Percentiles rank a stretch among this genome's conserved stretches.
These are phyloP conservation scores for Caenorhabditis virilis DNA, from an alignment of 2,888 invertebrate species.

Conservation along the genomic window DNA sequence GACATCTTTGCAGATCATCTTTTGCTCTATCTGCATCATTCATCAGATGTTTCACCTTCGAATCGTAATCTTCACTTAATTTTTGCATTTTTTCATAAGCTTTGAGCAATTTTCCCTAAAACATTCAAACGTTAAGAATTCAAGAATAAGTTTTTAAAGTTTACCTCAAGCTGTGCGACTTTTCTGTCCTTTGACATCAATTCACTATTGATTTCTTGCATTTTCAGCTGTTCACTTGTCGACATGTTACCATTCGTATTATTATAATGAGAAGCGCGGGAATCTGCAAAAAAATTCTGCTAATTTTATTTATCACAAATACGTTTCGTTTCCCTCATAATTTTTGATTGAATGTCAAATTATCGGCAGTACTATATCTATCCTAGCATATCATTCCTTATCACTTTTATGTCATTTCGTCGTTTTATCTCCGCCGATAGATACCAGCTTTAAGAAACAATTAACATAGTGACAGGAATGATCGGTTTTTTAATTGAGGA, in stretches of 20 bases:
- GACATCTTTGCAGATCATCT: constrained; percentile 21
- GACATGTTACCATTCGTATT: constrained; percentile 10
- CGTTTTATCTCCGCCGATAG: background rate
- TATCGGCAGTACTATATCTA: background rate
- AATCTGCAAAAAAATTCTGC: constrained; percentile 31
- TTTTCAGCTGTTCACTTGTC: constrained; percentile 17
- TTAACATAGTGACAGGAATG: background rate
- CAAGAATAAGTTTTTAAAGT: background rate
- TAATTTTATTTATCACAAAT: too few relatives aligned
- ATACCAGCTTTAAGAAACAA: background rate
- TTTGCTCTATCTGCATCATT: constrained; percentile 25
- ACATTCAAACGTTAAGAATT: background rate
- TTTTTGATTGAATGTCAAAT: constrained; percentile 6
- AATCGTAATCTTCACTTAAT: constrained; percentile 29
- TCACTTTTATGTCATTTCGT: background rate
- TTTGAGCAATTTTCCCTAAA: constrained; percentile 27
- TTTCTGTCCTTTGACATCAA: constrained; percentile 24
- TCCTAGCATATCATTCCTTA: background rate
- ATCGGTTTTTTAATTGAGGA: too few relatives aligned
- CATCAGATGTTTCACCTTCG: constrained; percentile 20
- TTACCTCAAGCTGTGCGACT: constrained; percentile 18
- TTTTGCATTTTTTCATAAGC: constrained; percentile 30
- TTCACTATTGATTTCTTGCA: constrained; percentile 34
- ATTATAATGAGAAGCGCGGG: constrained; percentile 16
- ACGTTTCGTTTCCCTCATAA: too few relatives aligned